Conservation (phyloP, 2,797 vertebrate species). For the Podargus strigoides region DNA sequence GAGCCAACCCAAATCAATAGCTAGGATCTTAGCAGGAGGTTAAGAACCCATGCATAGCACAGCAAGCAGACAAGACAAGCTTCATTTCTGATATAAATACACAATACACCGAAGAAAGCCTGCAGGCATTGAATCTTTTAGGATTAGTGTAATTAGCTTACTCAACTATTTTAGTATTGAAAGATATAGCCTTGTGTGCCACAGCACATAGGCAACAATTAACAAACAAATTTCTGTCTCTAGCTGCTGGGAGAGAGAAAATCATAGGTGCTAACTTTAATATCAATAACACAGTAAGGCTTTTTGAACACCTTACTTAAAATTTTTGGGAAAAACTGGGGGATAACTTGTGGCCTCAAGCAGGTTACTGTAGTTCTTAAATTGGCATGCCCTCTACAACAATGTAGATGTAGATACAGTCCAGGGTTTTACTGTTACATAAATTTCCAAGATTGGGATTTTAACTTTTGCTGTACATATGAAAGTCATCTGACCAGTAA, state of each 20-base stretch:
- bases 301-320: background rate
- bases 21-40: constrained; percentile 46
- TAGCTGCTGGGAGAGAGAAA: background rate
- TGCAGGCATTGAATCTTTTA: constrained; percentile 15
- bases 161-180: constrained; percentile 16
- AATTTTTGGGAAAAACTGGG: background rate
- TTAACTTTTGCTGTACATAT: background rate
- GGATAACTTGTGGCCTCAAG: background rate
- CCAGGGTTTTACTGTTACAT: background rate
- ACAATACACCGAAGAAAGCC: background rate
- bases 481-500: background rate
- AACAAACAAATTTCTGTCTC: background rate
- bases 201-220: background rate
- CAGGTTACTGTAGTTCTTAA: background rate
- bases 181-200: background rate
- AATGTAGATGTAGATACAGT: background rate
- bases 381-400: background rate
- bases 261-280: background rate
- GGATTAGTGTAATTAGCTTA: constrained; percentile 29
- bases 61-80: constrained; percentile 35
- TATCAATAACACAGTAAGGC: background rate
- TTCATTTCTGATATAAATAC: constrained; percentile 31
- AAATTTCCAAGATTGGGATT: background rate
- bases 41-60: constrained; percentile 29
- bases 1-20: constrained; percentile 43